Percentiles rank a stretch among this genome's conserved stretches.
Evolutionary conservation across 2,888 invertebrate species (phyloP).

Genomic region (Leucophenga maculata): DNA sequence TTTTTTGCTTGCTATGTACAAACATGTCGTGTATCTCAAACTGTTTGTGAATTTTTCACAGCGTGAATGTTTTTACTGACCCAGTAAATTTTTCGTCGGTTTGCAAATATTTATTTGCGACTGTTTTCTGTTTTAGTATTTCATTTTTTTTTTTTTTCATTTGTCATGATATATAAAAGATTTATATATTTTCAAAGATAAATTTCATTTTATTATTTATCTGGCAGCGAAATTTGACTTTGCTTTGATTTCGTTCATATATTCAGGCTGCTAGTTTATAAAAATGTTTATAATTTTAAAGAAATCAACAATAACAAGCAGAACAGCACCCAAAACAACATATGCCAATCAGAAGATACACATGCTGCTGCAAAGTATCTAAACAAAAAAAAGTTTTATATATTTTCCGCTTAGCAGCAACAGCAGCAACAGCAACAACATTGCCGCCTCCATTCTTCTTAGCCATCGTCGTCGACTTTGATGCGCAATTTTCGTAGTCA

Average conservation of each 20-base stretch:
- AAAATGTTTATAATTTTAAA: too few species aligned
- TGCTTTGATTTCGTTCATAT: not conserved
- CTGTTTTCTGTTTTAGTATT: constrained; percentile 2
- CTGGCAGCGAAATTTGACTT: not conserved
- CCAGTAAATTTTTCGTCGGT: constrained; percentile 1
- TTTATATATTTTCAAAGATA: not conserved
- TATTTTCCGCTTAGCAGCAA: not conserved
- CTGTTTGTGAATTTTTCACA: too few species aligned
- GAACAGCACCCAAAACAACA: too few species aligned
- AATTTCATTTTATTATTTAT: not conserved
- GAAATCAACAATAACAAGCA: too few species aligned
- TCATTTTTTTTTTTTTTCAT: not conserved
- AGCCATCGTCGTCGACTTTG: not conserved
- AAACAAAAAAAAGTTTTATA: not conserved
- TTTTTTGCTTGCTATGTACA: not conserved
- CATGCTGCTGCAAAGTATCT: not conserved
- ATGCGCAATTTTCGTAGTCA: not conserved
- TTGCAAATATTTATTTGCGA: constrained; percentile 1
- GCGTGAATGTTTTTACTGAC: not conserved
- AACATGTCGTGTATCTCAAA: not conserved
- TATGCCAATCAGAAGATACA: not conserved
- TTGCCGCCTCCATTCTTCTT: not conserved
- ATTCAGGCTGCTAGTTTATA: too few species aligned
- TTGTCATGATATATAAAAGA: not conserved
- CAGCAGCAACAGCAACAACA: not conserved